These are phyloP conservation scores for Epizoanthus rinbou DNA, from an alignment of 92 coral and sea anemone species.

Conservation along the genomic window DNA sequence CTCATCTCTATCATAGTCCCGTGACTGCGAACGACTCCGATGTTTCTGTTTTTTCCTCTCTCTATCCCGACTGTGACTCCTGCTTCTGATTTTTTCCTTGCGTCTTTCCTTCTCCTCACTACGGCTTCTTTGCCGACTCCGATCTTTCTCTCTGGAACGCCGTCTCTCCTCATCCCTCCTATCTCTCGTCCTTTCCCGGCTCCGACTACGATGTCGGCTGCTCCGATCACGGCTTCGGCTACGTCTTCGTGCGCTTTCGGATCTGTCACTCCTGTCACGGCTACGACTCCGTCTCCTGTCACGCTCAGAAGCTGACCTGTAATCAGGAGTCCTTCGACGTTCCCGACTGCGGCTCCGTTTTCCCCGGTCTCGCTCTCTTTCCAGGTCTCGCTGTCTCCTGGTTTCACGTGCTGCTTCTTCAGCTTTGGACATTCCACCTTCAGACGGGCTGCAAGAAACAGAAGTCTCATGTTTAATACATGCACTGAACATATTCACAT, in stretches of 20 bases:
- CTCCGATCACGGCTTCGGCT: slow-evolving; percentile 64
- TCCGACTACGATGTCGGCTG: slow-evolving; percentile 54
- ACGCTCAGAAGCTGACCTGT: slow-evolving; percentile 47
- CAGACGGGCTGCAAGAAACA: slow-evolving; percentile 16
- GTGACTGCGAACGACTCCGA: slow-evolving; percentile 8
- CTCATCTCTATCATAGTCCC: slow-evolving; percentile 19
- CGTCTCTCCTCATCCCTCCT: slow-evolving; percentile 1
- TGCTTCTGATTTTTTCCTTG: slow-evolving; percentile 59
- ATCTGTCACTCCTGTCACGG: slow-evolving; percentile 60
- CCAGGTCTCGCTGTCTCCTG: slow-evolving; percentile 43
- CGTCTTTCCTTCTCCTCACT: slow-evolving; percentile 50
- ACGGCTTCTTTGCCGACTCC: slow-evolving; percentile 26
- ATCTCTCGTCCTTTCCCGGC: slow-evolving; percentile 30
- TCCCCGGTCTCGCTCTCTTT: slow-evolving; percentile 45
- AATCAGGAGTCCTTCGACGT: slow-evolving; percentile 64
- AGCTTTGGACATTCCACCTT: slow-evolving; percentile 34
- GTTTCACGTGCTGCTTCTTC: slow-evolving; percentile 42
- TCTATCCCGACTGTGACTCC: slow-evolving; percentile 71
- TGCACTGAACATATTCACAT: too few relatives aligned
- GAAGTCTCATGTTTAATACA: too few relatives aligned
- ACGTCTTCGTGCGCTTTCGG: slow-evolving; percentile 60
- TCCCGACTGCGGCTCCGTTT: slow-evolving; percentile 69
- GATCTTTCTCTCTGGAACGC: slow-evolving; percentile 1
- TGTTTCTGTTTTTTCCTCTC: slow-evolving; percentile 32
- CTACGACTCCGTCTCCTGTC: slow-evolving; percentile 71